phyloP scores from a whole-genome alignment of 1,140 invertebrate genomes.

The Coptotermes formosanus region DNA sequence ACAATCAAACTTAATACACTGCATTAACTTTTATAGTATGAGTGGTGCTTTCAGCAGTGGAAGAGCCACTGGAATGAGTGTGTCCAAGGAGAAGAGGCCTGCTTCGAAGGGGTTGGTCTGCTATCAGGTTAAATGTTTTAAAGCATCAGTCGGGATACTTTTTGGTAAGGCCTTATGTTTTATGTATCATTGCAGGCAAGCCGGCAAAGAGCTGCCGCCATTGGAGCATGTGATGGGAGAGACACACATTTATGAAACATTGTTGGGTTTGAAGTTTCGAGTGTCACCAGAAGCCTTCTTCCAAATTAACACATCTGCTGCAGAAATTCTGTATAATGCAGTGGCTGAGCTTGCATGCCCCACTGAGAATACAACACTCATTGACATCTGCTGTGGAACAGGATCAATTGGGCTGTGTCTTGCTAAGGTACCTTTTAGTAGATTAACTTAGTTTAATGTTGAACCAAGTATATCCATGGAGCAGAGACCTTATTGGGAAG shows the following conservation, averaged over 20 bases:
- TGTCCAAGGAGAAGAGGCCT: no score
- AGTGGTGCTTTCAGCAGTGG: no score
- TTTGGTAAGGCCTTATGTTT: not conserved
- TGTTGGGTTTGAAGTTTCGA: conserved; percentile 80
- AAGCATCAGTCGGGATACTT: no score
- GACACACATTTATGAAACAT: conserved; percentile 76
- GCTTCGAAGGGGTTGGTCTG: no score
- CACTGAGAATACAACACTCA: conserved; percentile 64
- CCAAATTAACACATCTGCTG: conserved; percentile 83
- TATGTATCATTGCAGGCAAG: not conserved
- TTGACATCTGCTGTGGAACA: conserved; percentile 97
- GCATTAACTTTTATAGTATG: no score
- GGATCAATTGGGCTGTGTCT: conserved; percentile 94
- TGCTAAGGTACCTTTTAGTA: conserved; percentile 60
- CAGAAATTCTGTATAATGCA: conserved; percentile 82
- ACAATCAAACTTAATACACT: no score
- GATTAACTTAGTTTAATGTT: no score
- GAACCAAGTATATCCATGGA: no score
- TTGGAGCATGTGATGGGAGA: conserved; percentile 62
- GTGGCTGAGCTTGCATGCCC: conserved; percentile 76
- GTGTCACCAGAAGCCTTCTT: conserved; percentile 95
- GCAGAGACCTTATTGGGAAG: no score
- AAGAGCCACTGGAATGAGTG: no score
- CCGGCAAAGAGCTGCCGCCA: not conserved
- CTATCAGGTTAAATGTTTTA: no score